These are phyloP conservation scores for Eriocheir sinensis DNA, from an alignment of 1,140 invertebrate genomes.

Conservation along the genomic window DNA sequence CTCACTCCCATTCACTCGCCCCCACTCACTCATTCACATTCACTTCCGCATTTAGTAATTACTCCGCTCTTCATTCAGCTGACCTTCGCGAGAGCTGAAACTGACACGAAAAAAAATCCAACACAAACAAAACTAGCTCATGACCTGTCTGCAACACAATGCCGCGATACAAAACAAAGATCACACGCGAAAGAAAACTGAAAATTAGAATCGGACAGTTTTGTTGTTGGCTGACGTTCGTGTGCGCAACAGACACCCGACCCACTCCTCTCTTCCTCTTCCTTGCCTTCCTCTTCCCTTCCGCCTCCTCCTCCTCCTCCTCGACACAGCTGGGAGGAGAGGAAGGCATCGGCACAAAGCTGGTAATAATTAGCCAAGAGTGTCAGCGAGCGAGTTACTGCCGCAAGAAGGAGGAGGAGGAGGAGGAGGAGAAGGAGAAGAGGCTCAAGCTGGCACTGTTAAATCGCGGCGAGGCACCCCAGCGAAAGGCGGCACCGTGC, in stretches of 20 bases:
- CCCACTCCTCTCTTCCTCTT: neutral
- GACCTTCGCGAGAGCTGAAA: no score
- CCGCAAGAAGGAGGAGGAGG: neutral
- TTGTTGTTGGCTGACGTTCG: neutral
- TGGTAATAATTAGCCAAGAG: conserved; percentile 3
- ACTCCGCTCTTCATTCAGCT: neutral
- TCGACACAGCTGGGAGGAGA: conserved; percentile 19
- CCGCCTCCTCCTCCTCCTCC: neutral
- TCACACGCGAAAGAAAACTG: neutral
- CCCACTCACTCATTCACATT: no score
- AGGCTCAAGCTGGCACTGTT: neutral
- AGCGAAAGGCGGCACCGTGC: neutral
- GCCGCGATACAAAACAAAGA: neutral
- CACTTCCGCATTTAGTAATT: neutral
- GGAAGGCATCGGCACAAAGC: conserved; percentile 10
- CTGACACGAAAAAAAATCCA: neutral
- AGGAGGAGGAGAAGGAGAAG: neutral
- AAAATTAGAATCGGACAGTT: neutral
- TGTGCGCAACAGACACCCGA: neutral
- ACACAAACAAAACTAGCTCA: neutral
- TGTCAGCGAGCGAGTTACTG: conserved; percentile 11
- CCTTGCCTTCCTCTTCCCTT: neutral
- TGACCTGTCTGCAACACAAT: neutral
- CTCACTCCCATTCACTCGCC: no score
- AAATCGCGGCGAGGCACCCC: neutral